Conservation (phyloP, 2,797 vertebrate species). For the Triplophysa bombifrons region DNA sequence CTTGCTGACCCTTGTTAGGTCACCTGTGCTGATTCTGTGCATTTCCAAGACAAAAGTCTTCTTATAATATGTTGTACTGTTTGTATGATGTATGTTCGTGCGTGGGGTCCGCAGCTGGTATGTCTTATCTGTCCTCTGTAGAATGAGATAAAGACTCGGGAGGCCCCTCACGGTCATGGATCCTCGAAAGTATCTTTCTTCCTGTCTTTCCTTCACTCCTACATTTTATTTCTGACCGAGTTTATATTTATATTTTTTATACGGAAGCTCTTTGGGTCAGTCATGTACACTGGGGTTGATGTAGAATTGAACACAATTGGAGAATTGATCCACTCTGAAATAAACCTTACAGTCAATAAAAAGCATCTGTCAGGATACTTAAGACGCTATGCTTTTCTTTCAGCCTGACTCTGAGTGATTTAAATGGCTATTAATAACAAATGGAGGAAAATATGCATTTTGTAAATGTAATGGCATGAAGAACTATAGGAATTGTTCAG, state of each 20-base stretch:
- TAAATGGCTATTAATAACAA: background rate
- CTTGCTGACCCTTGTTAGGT: background rate
- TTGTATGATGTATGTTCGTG: conserved; percentile 26
- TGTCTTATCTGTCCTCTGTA: conserved; percentile 67
- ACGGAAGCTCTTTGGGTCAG: background rate
- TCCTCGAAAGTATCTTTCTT: conserved; percentile 18
- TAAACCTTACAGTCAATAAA: background rate
- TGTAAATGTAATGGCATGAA: background rate
- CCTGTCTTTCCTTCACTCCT: conserved; percentile 1
- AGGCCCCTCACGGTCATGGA: conserved; percentile 58
- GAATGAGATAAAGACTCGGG: conserved; percentile 62
- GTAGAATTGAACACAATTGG: background rate
- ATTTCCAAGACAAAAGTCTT: conserved; percentile 9
- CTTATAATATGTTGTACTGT: conserved; percentile 17
- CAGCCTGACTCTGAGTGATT: background rate
- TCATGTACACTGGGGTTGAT: background rate
- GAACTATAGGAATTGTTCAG: background rate
- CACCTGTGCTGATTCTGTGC: background rate
- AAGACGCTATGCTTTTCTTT: background rate
- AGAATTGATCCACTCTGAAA: conserved; percentile 4
- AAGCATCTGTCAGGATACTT: conserved; percentile 10
- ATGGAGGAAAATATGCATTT: conserved; percentile 1
- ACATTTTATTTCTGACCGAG: background rate
- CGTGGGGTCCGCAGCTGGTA: conserved; percentile 67
- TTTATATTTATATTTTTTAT: conserved; percentile 7